Conservation (phyloP, 2,888 invertebrate species). For the Sthenelais limicola region DNA sequence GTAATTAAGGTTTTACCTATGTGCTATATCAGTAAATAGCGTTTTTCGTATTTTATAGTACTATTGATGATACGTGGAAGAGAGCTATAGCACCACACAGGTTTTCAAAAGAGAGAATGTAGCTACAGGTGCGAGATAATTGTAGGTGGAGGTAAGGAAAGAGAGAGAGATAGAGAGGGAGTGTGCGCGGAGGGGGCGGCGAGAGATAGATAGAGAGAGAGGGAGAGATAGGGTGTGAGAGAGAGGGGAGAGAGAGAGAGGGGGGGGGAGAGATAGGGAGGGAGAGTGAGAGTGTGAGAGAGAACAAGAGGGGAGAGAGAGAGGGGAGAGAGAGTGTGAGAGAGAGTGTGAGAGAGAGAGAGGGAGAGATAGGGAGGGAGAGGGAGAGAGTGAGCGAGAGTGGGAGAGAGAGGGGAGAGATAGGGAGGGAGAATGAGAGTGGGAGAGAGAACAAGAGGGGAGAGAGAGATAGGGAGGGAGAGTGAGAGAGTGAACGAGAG, state of each 20-base stretch:
- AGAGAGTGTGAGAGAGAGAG: neutral
- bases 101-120: neutral
- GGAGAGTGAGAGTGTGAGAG: neutral
- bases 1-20: no score
- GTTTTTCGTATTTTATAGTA: no score
- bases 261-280: neutral
- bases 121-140: neutral
- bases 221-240: conserved; percentile 1
- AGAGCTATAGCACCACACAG: no score
- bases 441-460: no score
- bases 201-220: neutral
- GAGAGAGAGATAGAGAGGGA: neutral
- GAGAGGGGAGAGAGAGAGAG: neutral
- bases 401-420: no score
- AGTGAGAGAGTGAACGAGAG: no score
- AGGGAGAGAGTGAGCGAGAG: neutral
- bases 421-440: neutral
- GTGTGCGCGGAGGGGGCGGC: neutral
- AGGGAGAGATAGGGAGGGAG: neutral
- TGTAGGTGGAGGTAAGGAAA: neutral
- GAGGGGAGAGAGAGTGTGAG: neutral
- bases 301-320: neutral
- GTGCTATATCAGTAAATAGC: no score
- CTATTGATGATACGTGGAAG: no score
- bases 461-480: no score